Base-by-base conservation (phyloP, 1,140 invertebrate species). In the Drosophila ohnishii region DNA sequence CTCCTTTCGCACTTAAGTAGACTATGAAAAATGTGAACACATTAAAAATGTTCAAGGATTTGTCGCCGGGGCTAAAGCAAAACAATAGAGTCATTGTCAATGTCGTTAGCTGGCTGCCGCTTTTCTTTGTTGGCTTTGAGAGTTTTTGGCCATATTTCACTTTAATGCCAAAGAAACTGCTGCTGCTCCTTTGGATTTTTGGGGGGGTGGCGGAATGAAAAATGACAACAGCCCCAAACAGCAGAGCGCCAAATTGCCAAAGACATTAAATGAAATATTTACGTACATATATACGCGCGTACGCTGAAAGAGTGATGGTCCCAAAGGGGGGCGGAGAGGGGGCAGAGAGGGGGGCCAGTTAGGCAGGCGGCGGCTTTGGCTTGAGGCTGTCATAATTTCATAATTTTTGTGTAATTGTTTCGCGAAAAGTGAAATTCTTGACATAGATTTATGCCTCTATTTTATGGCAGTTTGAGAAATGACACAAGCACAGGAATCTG, bases 261-360 rank as follows among this genome's bases (percentile, higher is more conserved):
- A 80, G 80, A 79, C 81, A 85, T 85, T 85, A 80, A 56, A 84
- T 84, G 63, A 71, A 85, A 85, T 84, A 85, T 84, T 85, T 63
- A 73, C 40, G 59, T 47, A 30, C 30, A 35, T 30, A 19, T 48
- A 50, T 32, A 35, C 4, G 22, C 2, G n/a, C 8, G 9, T 35
- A 53, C 8, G 28, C 11, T 8, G 13, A 22, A 34, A 53, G 40
- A 42, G 60, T 48, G 67, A 70, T 61, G 57, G 30, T 1, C 16
- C 16, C 13, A 7, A n/a, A 35, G 19, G 50, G 16, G 25, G 25
- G 25, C 5, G 0, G 25, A 25, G 25, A 25, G 25, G 25, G 25
- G 19, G 19, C 25, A 5, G 25, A 16, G 16, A 8, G 16, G 8
- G 32, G 16, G 16, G 28, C 16, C 32, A 35, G 25, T 32, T 44